These are phyloP conservation scores for Malthinus flaveolus DNA, from an alignment of 2,888 invertebrate genomes.

Conservation along the genomic window DNA sequence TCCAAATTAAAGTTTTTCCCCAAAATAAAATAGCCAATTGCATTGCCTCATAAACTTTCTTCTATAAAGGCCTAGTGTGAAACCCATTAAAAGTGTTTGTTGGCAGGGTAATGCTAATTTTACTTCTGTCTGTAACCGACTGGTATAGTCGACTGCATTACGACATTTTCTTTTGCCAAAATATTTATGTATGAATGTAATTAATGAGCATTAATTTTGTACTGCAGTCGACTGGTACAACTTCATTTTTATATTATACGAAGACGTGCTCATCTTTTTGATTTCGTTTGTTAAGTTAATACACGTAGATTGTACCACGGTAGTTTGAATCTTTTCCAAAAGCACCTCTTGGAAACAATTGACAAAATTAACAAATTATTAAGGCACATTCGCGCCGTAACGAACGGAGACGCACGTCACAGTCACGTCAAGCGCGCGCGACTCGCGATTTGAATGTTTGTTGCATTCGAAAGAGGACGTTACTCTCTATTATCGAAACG, in stretches of 20 bases:
- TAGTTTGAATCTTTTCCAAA: no score
- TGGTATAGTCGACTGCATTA: conserved; percentile 25
- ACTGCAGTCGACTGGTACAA: neutral
- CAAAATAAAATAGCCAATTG: neutral
- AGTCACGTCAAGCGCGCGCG: no score
- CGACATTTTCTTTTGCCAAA: conserved; percentile 31
- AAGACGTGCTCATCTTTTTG: neutral
- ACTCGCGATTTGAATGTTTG: no score
- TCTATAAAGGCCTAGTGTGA: conserved; percentile 4
- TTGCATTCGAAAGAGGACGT: no score
- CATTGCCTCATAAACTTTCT: neutral
- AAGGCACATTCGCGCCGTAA: no score
- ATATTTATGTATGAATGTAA: conserved; percentile 33
- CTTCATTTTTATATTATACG: neutral
- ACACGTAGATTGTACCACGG: no score
- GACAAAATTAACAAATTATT: no score
- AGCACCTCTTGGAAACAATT: no score
- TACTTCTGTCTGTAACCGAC: conserved; percentile 25
- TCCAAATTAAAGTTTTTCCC: neutral
- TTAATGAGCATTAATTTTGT: conserved; percentile 21
- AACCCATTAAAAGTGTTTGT: conserved; percentile 9
- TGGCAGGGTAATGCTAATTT: conserved; percentile 23
- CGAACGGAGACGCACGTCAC: no score
- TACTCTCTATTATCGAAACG: no score
- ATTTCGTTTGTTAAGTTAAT: neutral